phyloP scores from a whole-genome alignment of 2,888 invertebrate species.

The Cyaniris semiargus region DNA sequence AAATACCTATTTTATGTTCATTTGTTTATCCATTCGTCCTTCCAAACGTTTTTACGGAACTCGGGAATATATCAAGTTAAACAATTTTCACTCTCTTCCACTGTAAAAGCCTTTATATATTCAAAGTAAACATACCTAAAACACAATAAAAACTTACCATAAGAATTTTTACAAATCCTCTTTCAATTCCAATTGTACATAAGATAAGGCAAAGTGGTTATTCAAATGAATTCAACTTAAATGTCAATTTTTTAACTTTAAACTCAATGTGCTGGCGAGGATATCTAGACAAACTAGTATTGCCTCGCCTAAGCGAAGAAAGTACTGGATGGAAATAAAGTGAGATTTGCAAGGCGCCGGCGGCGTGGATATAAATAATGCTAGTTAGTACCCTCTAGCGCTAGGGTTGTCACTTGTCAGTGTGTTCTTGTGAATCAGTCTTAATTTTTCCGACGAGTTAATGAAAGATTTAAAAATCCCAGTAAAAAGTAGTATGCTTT shows the following conservation, averaged over 20 bases:
- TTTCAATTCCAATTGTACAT: not conserved
- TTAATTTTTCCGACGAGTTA: too few relatives aligned
- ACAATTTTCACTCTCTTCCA: not conserved
- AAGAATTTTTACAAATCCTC: not conserved
- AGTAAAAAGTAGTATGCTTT: too few relatives aligned
- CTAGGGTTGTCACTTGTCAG: not conserved
- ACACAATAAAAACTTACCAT: not conserved
- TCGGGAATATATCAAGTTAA: not conserved
- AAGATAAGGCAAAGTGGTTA: not conserved
- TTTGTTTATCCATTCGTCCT: too few relatives aligned
- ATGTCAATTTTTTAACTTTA: slow-evolving; percentile 1
- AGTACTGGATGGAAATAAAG: slow-evolving; percentile 21
- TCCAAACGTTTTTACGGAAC: not conserved
- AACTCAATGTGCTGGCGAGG: not conserved
- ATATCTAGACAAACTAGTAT: slow-evolving; percentile 19
- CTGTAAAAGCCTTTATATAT: not conserved
- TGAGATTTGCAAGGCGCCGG: slow-evolving; percentile 12
- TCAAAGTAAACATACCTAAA: not conserved
- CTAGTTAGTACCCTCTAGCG: not conserved
- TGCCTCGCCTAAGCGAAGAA: slow-evolving; percentile 17
- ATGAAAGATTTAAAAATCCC: not conserved
- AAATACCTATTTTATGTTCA: too few relatives aligned
- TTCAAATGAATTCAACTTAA: slow-evolving; percentile 5
- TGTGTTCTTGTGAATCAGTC: too few relatives aligned
- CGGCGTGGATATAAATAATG: slow-evolving; percentile 12